Conservation (phyloP, 2,113 vertebrate species). For the Chloebia gouldiae region DNA sequence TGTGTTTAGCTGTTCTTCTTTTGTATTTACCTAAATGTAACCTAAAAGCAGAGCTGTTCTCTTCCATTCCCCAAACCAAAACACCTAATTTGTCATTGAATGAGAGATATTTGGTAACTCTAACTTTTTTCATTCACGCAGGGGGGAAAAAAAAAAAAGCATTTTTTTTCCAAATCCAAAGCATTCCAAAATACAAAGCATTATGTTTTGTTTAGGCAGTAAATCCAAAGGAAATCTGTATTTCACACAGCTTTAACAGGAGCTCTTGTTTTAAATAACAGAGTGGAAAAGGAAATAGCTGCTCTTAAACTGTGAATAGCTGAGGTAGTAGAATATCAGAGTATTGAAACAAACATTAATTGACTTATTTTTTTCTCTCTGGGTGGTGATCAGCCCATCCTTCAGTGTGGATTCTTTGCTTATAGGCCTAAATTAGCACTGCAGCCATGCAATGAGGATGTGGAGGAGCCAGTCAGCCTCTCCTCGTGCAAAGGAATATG, state of each 20-base stretch:
- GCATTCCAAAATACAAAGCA: background rate
- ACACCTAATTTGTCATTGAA: background rate
- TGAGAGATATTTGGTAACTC: background rate
- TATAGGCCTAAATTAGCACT: background rate
- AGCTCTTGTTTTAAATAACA: background rate
- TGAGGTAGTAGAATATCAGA: background rate
- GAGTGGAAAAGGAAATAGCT: background rate
- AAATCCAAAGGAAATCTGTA: background rate
- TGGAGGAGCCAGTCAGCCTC: background rate
- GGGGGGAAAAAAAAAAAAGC: accelerated
- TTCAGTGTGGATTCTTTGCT: background rate
- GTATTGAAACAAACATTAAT: background rate
- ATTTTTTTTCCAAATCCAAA: background rate
- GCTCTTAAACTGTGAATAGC: background rate
- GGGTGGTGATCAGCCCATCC: background rate
- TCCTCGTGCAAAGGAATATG: background rate
- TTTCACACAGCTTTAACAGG: background rate
- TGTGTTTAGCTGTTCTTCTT: background rate
- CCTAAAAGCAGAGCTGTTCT: background rate
- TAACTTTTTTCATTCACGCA: background rate
- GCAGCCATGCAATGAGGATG: accelerated
- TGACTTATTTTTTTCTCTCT: background rate
- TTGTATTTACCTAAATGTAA: background rate
- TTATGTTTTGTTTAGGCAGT: background rate
- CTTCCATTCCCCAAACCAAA: background rate